Percentiles rank a stretch among this genome's conserved stretches.
Evolutionary conservation across 1,140 invertebrate species (phyloP).

Genomic region (Subanguina moxae): DNA sequence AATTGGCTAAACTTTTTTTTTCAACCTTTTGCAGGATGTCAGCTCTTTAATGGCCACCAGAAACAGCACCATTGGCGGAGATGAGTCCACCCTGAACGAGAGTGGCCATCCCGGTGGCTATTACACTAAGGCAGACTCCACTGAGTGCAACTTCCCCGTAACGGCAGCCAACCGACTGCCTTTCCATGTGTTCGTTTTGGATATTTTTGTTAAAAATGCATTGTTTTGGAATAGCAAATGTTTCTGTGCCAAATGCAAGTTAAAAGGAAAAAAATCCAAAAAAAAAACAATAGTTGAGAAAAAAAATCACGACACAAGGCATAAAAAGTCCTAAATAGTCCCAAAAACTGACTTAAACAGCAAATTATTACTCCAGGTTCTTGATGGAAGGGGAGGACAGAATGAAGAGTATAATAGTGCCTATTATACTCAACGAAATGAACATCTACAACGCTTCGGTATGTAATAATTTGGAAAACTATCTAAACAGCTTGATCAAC

Average conservation of each 20-base stretch:
- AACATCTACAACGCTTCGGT: slow-evolving; percentile 32
- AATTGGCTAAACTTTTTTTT: too few relatives aligned
- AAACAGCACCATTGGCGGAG: slow-evolving; percentile 14
- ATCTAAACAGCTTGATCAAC: too few relatives aligned
- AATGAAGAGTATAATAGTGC: slow-evolving; percentile 11
- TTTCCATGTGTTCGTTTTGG: slow-evolving; percentile 25
- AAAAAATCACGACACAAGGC: too few relatives aligned
- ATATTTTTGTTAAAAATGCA: too few relatives aligned
- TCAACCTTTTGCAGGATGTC: background rate
- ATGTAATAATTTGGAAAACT: too few relatives aligned
- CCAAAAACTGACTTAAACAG: too few relatives aligned
- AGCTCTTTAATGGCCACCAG: slow-evolving; percentile 4
- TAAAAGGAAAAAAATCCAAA: too few relatives aligned
- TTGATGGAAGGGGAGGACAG: slow-evolving; percentile 7
- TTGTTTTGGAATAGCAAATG: too few relatives aligned
- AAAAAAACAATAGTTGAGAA: too few relatives aligned
- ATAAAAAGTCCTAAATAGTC: too few relatives aligned
- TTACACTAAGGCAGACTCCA: background rate
- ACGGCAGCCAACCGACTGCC: slow-evolving; percentile 16
- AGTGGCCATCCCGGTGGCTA: slow-evolving; percentile 12
- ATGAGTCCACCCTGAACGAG: slow-evolving; percentile 1
- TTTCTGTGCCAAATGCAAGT: too few relatives aligned
- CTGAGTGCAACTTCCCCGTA: slow-evolving; percentile 10
- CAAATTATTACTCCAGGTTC: too few relatives aligned
- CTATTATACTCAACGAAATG: slow-evolving; percentile 25